These are phyloP conservation scores for Anolis carolinensis DNA, from an alignment of 2,113 vertebrate genomes.

Conservation along the genomic window DNA sequence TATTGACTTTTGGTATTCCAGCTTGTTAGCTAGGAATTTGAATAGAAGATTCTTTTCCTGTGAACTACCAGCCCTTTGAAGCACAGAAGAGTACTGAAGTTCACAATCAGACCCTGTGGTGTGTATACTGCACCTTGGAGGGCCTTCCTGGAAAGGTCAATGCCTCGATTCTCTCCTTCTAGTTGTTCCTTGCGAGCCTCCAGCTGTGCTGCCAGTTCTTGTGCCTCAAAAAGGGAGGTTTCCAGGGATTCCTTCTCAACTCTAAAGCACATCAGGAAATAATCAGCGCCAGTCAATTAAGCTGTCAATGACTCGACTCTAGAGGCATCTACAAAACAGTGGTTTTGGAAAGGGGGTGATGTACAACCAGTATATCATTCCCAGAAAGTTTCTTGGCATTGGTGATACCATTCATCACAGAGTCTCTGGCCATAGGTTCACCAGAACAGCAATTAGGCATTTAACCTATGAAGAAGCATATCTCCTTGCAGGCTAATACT, in stretches of 20 bases:
- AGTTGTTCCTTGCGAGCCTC: slow-evolving; percentile 71
- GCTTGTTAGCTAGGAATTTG: not conserved
- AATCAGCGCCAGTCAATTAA: not conserved
- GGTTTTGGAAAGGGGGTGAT: not conserved
- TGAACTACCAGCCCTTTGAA: not conserved
- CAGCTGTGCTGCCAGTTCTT: slow-evolving; percentile 73
- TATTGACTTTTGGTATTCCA: not conserved
- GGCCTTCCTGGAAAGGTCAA: slow-evolving; percentile 71
- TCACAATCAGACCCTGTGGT: not conserved
- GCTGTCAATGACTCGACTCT: not conserved
- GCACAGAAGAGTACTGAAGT: not conserved
- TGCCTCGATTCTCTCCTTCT: slow-evolving; percentile 70
- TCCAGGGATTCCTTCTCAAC: slow-evolving; percentile 81
- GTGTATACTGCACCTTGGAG: slow-evolving; percentile 78
- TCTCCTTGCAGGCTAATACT: not conserved
- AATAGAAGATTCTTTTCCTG: not conserved
- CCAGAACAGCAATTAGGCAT: not conserved
- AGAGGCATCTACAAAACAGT: not conserved
- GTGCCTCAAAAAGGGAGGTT: slow-evolving; percentile 77
- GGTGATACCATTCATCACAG: not conserved
- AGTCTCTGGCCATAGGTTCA: not conserved
- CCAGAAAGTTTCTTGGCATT: not conserved
- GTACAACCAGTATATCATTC: not conserved
- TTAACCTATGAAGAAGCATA: not conserved
- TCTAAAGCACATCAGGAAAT: slow-evolving; percentile 64